phyloP scores from a whole-genome alignment of 2,888 invertebrate species.

The Ormyrus pomaceus region DNA sequence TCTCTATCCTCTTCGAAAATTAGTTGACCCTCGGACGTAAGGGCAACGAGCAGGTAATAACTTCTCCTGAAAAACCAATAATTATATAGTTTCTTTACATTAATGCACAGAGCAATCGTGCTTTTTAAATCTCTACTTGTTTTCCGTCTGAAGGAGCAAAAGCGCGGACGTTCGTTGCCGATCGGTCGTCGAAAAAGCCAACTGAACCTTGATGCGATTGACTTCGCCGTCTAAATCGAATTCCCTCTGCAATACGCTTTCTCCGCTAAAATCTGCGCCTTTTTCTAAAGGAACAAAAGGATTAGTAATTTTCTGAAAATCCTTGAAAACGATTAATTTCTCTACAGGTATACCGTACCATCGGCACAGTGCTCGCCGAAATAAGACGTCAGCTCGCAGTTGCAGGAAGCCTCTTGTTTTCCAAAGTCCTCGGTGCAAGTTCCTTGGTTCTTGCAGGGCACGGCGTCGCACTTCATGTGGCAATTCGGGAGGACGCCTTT shows the following conservation, averaged over 20 bases:
- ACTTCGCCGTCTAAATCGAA: constrained; percentile 85
- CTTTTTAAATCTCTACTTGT: constrained; percentile 79
- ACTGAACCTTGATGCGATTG: constrained; percentile 86
- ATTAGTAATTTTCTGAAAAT: background rate
- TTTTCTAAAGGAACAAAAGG: constrained; percentile 78
- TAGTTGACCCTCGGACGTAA: constrained; percentile 89
- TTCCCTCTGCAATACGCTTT: constrained; percentile 88
- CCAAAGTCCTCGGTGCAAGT: constrained; percentile 93
- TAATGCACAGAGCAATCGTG: too few species aligned
- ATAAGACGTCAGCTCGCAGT: constrained; percentile 93
- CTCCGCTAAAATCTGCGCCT: constrained; percentile 92
- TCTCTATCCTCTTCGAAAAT: constrained; percentile 92
- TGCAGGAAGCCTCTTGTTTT: constrained; percentile 89
- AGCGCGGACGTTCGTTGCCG: constrained; percentile 85
- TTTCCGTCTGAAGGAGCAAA: constrained; percentile 88
- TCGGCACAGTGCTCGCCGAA: constrained; percentile 92
- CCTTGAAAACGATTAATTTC: too few species aligned
- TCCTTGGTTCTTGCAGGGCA: constrained; percentile 92
- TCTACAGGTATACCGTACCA: constrained; percentile 68
- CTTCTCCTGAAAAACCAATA: constrained; percentile 80
- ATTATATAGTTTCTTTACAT: background rate
- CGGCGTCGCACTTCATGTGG: constrained; percentile 91
- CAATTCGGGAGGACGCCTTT: constrained; percentile 88
- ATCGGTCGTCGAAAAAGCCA: constrained; percentile 91
- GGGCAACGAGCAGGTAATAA: constrained; percentile 88